phyloP scores from a whole-genome alignment of 2,888 invertebrate species.

The Coenonympha glycerion region DNA sequence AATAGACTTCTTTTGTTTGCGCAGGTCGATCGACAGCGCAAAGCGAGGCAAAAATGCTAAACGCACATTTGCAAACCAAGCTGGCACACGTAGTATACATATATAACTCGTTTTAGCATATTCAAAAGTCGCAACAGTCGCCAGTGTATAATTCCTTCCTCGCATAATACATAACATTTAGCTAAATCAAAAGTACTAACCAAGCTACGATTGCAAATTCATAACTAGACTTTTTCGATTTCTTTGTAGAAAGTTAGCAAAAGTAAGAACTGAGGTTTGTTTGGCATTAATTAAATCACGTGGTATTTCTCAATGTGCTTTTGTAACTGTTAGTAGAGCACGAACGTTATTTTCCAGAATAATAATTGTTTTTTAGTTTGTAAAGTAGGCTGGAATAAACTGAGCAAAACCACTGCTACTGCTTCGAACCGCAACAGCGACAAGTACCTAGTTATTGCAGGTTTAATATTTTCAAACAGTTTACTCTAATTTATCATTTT shows the following conservation, averaged over 20 bases:
- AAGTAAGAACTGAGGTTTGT: background rate
- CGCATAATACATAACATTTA: constrained; percentile 7
- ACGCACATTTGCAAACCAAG: constrained; percentile 58
- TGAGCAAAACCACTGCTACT: background rate
- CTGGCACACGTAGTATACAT: constrained; percentile 41
- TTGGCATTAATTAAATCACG: background rate
- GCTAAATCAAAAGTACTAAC: background rate
- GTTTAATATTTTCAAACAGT: background rate
- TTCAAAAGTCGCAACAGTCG: constrained; percentile 26
- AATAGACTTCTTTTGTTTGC: constrained; percentile 68
- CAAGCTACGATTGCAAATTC: background rate
- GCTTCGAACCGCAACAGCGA: background rate
- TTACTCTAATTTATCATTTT: background rate
- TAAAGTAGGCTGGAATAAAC: constrained; percentile 8
- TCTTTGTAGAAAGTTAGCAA: background rate
- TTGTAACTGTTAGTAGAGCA: background rate
- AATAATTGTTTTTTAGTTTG: constrained; percentile 1
- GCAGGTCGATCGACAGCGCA: constrained; percentile 46
- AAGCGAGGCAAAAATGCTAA: constrained; percentile 55
- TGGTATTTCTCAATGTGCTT: background rate
- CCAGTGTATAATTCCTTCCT: constrained; percentile 15
- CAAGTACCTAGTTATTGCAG: background rate
- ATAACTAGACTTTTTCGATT: background rate
- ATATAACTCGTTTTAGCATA: constrained; percentile 40
- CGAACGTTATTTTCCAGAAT: background rate